Evolutionary conservation across 2,113 vertebrate genomes (phyloP).

Genomic region (Syngnathoides biaculeatus): DNA sequence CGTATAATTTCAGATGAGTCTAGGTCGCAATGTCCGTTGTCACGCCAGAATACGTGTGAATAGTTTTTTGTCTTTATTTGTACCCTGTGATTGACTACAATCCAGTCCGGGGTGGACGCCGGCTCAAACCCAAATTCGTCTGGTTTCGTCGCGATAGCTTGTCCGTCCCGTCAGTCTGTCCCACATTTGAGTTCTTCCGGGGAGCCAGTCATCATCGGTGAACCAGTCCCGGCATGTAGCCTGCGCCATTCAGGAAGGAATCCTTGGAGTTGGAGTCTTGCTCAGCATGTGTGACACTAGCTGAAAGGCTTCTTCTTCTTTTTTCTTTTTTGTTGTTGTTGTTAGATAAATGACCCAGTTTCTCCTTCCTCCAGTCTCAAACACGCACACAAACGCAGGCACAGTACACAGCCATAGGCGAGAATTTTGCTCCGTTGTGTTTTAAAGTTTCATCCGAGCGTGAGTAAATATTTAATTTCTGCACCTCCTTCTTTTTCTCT

Average conservation of each 20-base stretch:
- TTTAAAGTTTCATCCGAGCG: slow-evolving; percentile 42
- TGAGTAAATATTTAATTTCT: slow-evolving; percentile 43
- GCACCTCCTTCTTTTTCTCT: not conserved
- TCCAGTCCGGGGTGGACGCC: too few species aligned
- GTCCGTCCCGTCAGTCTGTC: slow-evolving; percentile 20
- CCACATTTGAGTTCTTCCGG: slow-evolving; percentile 12
- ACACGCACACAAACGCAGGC: not conserved
- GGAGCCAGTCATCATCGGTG: not conserved
- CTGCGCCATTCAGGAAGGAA: slow-evolving; percentile 38
- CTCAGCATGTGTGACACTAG: slow-evolving; percentile 11
- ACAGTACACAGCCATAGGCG: slow-evolving; percentile 18
- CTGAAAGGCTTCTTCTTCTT: slow-evolving; percentile 27
- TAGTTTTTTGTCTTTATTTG: too few species aligned
- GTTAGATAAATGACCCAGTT: slow-evolving; percentile 54
- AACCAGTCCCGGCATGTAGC: slow-evolving; percentile 53
- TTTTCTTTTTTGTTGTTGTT: too few species aligned
- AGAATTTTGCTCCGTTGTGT: slow-evolving; percentile 14
- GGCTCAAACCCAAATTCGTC: not conserved
- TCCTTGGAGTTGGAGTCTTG: slow-evolving; percentile 24
- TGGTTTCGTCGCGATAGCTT: not conserved
- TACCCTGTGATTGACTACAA: too few species aligned
- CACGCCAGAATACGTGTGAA: too few species aligned
- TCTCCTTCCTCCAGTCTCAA: slow-evolving; percentile 6
- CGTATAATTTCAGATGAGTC: too few species aligned
- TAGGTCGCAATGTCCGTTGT: too few species aligned